Conservation (phyloP, 2,113 vertebrate genomes). For the Hydrolagus affinis region DNA sequence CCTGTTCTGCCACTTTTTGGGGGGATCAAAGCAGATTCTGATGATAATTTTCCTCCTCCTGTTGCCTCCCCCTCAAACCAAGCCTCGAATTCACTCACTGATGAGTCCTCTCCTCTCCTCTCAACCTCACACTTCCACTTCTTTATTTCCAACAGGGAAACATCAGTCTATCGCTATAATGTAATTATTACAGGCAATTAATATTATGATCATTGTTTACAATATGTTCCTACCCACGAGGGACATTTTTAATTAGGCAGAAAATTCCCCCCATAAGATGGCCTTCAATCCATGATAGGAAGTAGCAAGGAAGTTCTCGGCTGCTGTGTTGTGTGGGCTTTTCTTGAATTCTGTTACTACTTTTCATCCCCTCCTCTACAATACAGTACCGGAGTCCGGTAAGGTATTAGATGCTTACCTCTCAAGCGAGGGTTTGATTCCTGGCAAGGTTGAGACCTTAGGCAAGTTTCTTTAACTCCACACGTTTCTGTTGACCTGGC, state of each 20-base stretch:
- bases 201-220: conserved; percentile 1
- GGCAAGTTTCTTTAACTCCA: background rate
- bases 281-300: background rate
- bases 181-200: conserved; percentile 4
- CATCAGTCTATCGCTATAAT: background rate
- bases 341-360: background rate
- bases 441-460: background rate
- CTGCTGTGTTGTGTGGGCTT: background rate
- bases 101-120: no score
- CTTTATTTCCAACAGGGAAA: background rate
- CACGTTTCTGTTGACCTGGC: background rate
- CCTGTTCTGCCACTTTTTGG: no score
- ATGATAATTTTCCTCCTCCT: no score
- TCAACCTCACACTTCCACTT: no score
- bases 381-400: background rate
- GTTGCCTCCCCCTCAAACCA: no score
- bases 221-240: background rate
- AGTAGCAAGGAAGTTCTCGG: background rate
- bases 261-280: background rate
- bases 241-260: conserved; percentile 15
- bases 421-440: background rate
- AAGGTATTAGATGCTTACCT: no score
- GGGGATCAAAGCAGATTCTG: no score
- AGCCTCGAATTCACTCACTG: no score
- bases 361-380: background rate